Percentiles rank a stretch among this genome's conserved stretches.
Evolutionary conservation across 2,888 invertebrate genomes (phyloP).

Genomic region (Graphium colonna): DNA sequence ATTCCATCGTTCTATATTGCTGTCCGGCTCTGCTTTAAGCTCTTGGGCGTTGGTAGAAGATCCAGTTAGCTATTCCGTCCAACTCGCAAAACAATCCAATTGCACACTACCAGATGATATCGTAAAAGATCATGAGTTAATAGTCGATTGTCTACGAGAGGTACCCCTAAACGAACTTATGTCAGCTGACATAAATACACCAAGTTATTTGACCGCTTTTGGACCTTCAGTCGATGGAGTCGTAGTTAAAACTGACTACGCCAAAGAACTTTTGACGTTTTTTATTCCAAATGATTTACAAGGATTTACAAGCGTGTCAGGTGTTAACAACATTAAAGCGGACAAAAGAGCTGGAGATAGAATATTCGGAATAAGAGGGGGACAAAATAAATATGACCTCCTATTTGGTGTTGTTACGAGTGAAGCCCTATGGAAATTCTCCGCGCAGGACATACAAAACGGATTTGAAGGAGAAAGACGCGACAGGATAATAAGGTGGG

Average conservation of each 20-base stretch:
- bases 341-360: constrained; percentile 83
- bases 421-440: constrained; percentile 95
- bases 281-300: constrained; percentile 84
- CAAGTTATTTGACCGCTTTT: constrained; percentile 91
- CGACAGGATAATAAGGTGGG: constrained; percentile 88
- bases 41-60: constrained; percentile 95
- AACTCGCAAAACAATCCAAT: constrained; percentile 89
- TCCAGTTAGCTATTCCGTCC: constrained; percentile 90
- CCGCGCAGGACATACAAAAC: constrained; percentile 90
- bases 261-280: constrained; percentile 87
- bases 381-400: constrained; percentile 88
- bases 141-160: constrained; percentile 91
- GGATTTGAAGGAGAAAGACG: constrained; percentile 94
- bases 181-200: constrained; percentile 87
- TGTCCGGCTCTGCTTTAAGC: constrained; percentile 93
- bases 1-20: constrained; percentile 91
- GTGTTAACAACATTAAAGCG: constrained; percentile 78
- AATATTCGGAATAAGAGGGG: constrained; percentile 77
- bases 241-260: constrained; percentile 93
- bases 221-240: constrained; percentile 97
- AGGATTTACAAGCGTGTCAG: constrained; percentile 81
- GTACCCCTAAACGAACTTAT: constrained; percentile 87
- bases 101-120: constrained; percentile 91
- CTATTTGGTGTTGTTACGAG: constrained; percentile 95
- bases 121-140: constrained; percentile 89